A percentile compares a stretch with the other conserved stretches of the same genome.
Conservation (phyloP, 1,140 invertebrate species). For the Notospermus geniculatus region DNA sequence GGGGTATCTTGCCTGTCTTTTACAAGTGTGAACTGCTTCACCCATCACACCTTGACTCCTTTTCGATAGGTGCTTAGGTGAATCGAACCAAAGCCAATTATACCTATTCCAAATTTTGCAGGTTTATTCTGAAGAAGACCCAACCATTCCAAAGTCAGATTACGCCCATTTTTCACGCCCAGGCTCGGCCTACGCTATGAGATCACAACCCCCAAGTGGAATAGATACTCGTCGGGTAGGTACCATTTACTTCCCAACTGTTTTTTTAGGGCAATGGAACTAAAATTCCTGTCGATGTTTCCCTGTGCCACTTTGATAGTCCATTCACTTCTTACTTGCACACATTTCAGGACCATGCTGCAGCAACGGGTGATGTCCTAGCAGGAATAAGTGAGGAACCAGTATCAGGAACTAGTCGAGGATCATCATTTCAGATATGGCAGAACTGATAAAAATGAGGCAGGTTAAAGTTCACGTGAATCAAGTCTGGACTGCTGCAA, state of each 20-base stretch:
- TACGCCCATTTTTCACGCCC: slow-evolving; percentile 39
- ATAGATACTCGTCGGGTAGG: not conserved
- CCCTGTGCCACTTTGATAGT: no score
- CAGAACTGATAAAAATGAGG: no score
- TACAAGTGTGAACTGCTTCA: not conserved
- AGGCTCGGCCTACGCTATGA: slow-evolving; percentile 43
- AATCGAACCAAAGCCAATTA: not conserved
- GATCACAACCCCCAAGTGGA: slow-evolving; percentile 26
- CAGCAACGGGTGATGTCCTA: slow-evolving; percentile 37
- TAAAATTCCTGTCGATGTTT: no score
- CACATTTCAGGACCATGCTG: slow-evolving; percentile 26
- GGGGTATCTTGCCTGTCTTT: no score
- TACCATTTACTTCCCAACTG: no score
- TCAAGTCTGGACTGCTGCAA: no score
- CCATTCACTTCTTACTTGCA: not conserved
- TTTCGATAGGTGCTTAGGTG: not conserved
- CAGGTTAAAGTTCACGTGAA: no score
- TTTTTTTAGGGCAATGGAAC: no score
- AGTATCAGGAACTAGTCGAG: no score
- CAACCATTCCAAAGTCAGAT: slow-evolving; percentile 27
- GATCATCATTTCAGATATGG: no score
- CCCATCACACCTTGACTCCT: not conserved
- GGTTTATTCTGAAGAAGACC: not conserved
- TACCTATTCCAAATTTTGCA: not conserved
- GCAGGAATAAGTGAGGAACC: slow-evolving; percentile 30